Evolutionary conservation across 2,888 invertebrate genomes (phyloP).

Genomic region (Trichogramma dendrolimi): DNA sequence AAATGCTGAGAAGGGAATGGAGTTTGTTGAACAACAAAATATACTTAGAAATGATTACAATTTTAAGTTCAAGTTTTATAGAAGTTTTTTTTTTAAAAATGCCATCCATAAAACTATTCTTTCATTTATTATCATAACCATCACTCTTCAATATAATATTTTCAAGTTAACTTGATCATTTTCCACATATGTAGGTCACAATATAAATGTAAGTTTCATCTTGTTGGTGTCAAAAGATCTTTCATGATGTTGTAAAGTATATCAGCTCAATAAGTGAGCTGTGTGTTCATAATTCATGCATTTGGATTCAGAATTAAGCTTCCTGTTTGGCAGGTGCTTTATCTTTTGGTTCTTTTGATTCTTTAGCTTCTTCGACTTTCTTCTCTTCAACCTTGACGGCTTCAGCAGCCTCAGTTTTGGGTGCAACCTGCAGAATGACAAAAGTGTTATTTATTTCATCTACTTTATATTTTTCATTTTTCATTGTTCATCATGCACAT

Average conservation of each 20-base stretch:
- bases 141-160: constrained; percentile 22
- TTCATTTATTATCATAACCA: constrained; percentile 25
- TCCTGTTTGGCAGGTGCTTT: constrained; percentile 46
- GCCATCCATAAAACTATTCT: constrained; percentile 16
- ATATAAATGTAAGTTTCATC: constrained; percentile 17
- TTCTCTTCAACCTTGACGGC: constrained; percentile 39
- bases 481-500: background rate
- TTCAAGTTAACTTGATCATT: constrained; percentile 21
- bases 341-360: constrained; percentile 45
- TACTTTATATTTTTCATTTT: background rate
- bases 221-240: constrained; percentile 20
- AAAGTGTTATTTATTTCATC: background rate
- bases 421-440: constrained; percentile 40
- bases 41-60: constrained; percentile 21
- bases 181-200: constrained; percentile 25
- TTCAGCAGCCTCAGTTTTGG: constrained; percentile 47
- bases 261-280: constrained; percentile 9
- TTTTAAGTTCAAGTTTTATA: constrained; percentile 12
- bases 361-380: constrained; percentile 40
- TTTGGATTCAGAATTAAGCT: constrained; percentile 36
- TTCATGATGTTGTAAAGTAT: constrained; percentile 15
- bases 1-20: constrained; percentile 26
- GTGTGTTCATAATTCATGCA: background rate
- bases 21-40: constrained; percentile 20
- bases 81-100: constrained; percentile 16